Conservation (phyloP, 1,140 invertebrate species). For the Helicoverpa zea region DNA sequence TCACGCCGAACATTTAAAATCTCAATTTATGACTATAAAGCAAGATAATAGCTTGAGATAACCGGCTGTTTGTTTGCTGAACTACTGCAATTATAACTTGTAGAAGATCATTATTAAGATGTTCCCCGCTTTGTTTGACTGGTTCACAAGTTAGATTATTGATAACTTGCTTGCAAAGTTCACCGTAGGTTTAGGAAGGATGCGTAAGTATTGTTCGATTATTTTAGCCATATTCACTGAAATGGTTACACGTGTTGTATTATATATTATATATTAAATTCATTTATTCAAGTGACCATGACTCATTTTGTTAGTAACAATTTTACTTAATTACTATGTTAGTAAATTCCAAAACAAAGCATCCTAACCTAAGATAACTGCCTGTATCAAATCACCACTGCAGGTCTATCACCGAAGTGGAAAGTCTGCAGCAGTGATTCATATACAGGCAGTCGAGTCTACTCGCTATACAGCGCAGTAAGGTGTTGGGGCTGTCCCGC, state of each 20-base stretch:
- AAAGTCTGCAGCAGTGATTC: too few species aligned
- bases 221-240: neutral
- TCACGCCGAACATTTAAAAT: constrained; percentile 49
- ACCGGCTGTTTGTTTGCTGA: constrained; percentile 49
- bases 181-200: neutral
- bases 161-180: constrained; percentile 20
- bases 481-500: too few species aligned
- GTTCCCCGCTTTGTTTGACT: constrained; percentile 27
- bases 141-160: constrained; percentile 9
- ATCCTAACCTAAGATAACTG: too few species aligned
- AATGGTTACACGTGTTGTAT: neutral
- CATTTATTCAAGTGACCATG: too few species aligned
- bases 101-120: constrained; percentile 41
- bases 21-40: constrained; percentile 64
- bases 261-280: too few species aligned
- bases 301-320: too few species aligned
- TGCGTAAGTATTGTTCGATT: neutral
- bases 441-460: too few species aligned
- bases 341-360: too few species aligned
- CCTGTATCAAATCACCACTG: too few species aligned
- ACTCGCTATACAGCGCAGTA: too few species aligned
- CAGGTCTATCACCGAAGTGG: too few species aligned
- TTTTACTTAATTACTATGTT: too few species aligned
- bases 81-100: constrained; percentile 41
- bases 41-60: constrained; percentile 56